Conservation (phyloP, 2,113 vertebrate species). For the Perccottus glenii region DNA sequence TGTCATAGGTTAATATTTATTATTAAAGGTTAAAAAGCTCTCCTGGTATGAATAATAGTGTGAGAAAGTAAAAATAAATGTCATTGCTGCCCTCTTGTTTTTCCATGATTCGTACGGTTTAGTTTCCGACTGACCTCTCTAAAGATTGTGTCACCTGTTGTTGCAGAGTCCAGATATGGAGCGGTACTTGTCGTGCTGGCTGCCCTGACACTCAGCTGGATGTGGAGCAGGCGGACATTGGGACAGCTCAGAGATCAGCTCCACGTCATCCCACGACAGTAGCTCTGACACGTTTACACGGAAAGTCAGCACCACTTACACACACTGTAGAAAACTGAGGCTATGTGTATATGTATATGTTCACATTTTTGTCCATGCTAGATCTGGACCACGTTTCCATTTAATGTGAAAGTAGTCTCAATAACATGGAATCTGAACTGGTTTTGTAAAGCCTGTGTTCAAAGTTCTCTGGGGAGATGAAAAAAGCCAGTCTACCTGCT, state of each 20-base stretch:
- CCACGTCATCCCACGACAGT: constrained; percentile 75
- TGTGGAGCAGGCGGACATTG: constrained; percentile 79
- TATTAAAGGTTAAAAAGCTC: neutral
- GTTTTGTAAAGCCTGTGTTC: neutral
- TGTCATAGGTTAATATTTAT: too few relatives aligned
- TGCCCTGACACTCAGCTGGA: constrained; percentile 76
- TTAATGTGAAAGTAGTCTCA: too few relatives aligned
- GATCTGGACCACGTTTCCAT: too few relatives aligned
- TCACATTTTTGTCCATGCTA: too few relatives aligned
- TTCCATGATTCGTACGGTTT: too few relatives aligned
- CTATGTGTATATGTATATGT: too few relatives aligned
- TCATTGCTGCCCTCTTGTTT: too few relatives aligned
- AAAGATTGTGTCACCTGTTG: constrained; percentile 83
- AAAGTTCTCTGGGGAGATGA: constrained; percentile 3
- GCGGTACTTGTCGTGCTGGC: constrained; percentile 82
- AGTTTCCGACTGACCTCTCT: neutral
- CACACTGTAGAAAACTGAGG: neutral
- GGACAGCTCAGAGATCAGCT: constrained; percentile 80
- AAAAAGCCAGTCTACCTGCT: constrained; percentile 70
- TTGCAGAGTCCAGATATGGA: constrained; percentile 89
- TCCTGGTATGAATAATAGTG: neutral
- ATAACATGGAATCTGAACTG: too few relatives aligned
- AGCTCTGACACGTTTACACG: constrained; percentile 67
- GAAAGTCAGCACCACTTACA: neutral
- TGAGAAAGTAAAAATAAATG: too few relatives aligned